phyloP scores from a whole-genome alignment of 2,888 invertebrate genomes.

The Bursaphelenchus okinawaensis region DNA sequence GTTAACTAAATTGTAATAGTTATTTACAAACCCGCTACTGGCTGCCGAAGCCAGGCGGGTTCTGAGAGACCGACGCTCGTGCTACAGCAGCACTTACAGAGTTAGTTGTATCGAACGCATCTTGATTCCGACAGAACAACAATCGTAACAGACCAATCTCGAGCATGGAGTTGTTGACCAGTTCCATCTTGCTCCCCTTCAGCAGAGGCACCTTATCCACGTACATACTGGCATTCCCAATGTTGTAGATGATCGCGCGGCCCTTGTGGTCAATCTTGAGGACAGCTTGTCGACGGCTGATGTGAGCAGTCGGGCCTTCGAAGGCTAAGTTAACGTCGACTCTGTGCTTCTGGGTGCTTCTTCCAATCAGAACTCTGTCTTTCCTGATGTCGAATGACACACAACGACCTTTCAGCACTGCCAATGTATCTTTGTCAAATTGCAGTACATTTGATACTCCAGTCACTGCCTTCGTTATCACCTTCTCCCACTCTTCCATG shows the following conservation, averaged over 20 bases:
- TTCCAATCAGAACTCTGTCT: conserved; percentile 30
- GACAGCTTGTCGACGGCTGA: conserved; percentile 29
- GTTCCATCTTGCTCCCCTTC: conserved; percentile 78
- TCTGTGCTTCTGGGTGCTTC: conserved; percentile 27
- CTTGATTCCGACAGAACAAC: conserved; percentile 25
- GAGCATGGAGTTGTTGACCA: conserved; percentile 86
- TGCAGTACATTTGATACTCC: conserved; percentile 19
- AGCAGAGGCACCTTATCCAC: conserved; percentile 86
- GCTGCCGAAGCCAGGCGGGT: too few species aligned
- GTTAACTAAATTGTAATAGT: too few species aligned
- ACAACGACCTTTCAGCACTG: conserved; percentile 36
- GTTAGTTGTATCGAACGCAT: too few species aligned
- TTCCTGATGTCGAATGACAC: conserved; percentile 35
- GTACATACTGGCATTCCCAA: conserved; percentile 87
- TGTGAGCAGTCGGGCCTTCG: conserved; percentile 36
- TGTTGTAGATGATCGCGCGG: conserved; percentile 88
- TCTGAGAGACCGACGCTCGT: too few species aligned
- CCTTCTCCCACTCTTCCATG: conserved; percentile 26
- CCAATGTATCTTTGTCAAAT: conserved; percentile 29
- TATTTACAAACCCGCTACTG: too few species aligned
- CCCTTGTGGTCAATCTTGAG: conserved; percentile 65
- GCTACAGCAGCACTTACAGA: too few species aligned
- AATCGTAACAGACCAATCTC: conserved; percentile 63
- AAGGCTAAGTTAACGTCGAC: conserved; percentile 50
- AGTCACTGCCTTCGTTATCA: conserved; percentile 27